Evolutionary conservation across 2,113 vertebrate species (phyloP).

Genomic region (Mesitornis unicolor): DNA sequence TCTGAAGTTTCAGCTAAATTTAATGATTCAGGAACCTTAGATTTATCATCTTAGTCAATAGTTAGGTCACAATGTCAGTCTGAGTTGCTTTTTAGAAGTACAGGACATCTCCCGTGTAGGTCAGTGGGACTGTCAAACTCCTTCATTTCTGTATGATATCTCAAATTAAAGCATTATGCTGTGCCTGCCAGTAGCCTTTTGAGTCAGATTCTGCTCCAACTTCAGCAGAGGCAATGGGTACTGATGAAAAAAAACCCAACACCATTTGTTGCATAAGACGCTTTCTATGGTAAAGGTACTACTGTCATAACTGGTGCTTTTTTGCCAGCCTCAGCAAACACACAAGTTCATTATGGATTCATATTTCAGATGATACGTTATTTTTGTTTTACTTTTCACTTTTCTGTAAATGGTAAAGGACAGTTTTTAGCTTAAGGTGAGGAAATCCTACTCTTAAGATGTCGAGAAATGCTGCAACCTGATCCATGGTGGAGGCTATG

Average conservation of each 20-base stretch:
- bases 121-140: background rate
- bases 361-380: fast-evolving
- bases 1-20: background rate
- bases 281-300: background rate
- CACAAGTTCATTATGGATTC: background rate
- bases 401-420: background rate
- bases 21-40: background rate
- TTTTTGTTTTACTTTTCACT: background rate
- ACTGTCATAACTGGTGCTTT: background rate
- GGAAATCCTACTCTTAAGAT: background rate
- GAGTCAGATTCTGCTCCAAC: background rate
- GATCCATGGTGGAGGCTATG: background rate
- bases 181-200: background rate
- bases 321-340: background rate
- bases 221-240: background rate
- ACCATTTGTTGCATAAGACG: background rate
- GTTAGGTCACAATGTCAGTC: background rate
- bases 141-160: background rate
- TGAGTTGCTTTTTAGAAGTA: background rate
- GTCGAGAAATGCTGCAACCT: background rate
- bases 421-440: background rate
- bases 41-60: background rate
- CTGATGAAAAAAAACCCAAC: background rate
- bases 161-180: background rate
- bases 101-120: background rate